phyloP scores from a whole-genome alignment of 2,113 vertebrate genomes.

The Nycticryphes semicollaris region DNA sequence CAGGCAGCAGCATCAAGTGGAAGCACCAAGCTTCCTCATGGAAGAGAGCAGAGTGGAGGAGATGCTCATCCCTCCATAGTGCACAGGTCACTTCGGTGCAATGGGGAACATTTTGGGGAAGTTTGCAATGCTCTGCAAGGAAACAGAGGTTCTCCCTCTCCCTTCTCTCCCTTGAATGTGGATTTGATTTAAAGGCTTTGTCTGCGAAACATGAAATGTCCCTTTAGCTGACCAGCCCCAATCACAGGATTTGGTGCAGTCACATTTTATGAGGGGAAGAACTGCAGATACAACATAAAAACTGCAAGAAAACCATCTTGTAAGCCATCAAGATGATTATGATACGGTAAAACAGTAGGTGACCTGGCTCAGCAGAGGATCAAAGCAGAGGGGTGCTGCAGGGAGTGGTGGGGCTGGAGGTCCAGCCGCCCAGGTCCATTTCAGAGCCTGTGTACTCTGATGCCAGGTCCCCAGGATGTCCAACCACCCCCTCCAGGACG shows the following conservation, averaged over 20 bases:
- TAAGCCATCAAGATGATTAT: background rate
- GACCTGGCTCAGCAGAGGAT: background rate
- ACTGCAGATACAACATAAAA: background rate
- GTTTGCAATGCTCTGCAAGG: background rate
- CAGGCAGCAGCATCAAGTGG: background rate
- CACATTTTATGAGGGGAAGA: background rate
- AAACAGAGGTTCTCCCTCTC: background rate
- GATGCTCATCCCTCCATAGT: background rate
- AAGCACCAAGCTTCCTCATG: background rate
- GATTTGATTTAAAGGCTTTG: background rate
- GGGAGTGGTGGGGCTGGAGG: background rate
- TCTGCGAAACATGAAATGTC: background rate
- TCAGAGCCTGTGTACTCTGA: background rate
- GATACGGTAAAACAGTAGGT: background rate
- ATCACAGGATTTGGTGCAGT: constrained; percentile 10
- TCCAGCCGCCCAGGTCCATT: background rate
- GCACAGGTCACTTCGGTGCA: background rate
- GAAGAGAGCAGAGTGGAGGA: background rate
- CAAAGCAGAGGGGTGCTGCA: background rate
- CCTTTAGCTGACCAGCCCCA: background rate
- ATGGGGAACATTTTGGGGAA: accelerated
- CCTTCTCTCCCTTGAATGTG: background rate
- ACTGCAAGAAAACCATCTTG: background rate
- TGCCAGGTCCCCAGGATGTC: background rate
- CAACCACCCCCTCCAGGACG: background rate